Evolutionary conservation across 1,140 invertebrate genomes (phyloP).

Genomic region (Zaprionus tsacasi): DNA sequence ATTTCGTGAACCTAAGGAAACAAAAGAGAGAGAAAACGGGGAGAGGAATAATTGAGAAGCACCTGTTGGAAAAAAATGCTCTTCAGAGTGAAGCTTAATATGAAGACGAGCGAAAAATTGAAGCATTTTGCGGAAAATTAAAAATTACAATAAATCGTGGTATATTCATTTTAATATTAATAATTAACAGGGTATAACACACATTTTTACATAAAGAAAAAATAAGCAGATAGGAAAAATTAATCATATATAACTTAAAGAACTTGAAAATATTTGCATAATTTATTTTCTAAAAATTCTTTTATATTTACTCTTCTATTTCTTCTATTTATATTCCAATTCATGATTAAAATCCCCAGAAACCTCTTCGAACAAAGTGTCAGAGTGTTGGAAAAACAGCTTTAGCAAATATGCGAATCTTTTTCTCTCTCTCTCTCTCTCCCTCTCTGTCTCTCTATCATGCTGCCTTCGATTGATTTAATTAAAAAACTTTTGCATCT

Average conservation of each 20-base stretch:
- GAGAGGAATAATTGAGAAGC: not conserved
- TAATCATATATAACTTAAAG: too few species aligned
- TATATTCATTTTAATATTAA: not conserved
- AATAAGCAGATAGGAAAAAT: too few species aligned
- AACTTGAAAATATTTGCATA: too few species aligned
- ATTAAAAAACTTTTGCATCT: constrained; percentile 1
- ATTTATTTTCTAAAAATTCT: too few species aligned
- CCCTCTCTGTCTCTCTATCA: not conserved
- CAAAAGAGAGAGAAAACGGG: too few species aligned
- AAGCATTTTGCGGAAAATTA: not conserved
- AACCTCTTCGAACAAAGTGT: too few species aligned
- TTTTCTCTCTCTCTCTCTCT: not conserved
- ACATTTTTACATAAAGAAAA: too few species aligned
- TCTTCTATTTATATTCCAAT: too few species aligned
- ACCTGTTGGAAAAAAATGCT: constrained; percentile 1
- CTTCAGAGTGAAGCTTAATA: not conserved
- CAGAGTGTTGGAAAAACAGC: not conserved
- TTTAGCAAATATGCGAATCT: not conserved
- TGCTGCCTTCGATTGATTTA: not conserved
- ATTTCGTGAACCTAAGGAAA: not conserved
- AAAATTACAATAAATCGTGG: not conserved
- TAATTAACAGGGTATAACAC: not conserved
- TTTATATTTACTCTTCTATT: too few species aligned
- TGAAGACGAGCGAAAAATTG: not conserved
- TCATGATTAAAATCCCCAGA: too few species aligned